Conservation (phyloP, 2,797 vertebrate species). For the Pteropus rufus region DNA sequence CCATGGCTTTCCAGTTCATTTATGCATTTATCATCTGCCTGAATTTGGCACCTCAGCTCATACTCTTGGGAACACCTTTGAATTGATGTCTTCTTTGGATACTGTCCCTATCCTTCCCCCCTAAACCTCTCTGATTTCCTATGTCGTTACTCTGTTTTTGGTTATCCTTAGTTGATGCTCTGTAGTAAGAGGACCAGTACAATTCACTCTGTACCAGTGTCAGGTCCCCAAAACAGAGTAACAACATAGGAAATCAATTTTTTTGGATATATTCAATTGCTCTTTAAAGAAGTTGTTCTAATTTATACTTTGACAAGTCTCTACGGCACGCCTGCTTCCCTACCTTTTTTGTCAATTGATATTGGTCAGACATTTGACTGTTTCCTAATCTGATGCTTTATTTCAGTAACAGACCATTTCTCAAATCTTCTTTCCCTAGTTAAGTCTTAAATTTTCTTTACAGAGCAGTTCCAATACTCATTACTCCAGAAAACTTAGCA, state of each 20-base stretch:
- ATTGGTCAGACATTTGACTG: not conserved
- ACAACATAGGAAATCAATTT: not conserved
- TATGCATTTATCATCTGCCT: not conserved
- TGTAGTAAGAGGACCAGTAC: not conserved
- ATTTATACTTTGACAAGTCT: not conserved
- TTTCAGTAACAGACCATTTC: not conserved
- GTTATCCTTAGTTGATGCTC: not conserved
- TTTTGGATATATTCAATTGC: not conserved
- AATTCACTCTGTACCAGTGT: not conserved
- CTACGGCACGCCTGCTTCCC: not conserved
- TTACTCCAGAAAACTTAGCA: not conserved
- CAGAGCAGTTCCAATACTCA: not conserved
- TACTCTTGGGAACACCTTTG: not conserved
- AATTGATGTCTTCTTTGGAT: not conserved
- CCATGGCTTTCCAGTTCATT: not conserved
- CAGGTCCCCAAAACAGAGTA: too few relatives aligned
- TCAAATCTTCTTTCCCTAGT: not conserved
- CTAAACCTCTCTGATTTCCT: not conserved
- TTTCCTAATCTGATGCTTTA: not conserved
- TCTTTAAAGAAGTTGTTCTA: not conserved
- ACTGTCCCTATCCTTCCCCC: rapidly evolving
- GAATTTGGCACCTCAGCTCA: not conserved
- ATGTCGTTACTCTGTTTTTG: not conserved
- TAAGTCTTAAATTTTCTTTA: not conserved
- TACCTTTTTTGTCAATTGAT: not conserved